These are phyloP conservation scores for Coboldia fuscipes DNA, from an alignment of 1,140 invertebrate genomes.

Conservation along the genomic window DNA sequence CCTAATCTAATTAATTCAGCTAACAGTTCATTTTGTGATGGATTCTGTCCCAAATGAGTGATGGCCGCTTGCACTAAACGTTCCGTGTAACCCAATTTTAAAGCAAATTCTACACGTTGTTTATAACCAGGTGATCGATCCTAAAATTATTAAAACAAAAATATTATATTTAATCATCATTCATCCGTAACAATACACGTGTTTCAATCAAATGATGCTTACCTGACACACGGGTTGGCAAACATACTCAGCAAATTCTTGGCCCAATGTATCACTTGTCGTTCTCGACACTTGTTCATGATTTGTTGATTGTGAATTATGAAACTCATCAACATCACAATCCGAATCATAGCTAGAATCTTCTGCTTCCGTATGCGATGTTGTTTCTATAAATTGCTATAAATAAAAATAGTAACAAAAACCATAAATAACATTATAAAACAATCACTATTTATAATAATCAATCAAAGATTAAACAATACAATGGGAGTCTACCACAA, in stretches of 20 bases:
- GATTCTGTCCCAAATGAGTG: slow-evolving; percentile 58
- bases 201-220: neutral
- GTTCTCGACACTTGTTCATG: slow-evolving; percentile 51
- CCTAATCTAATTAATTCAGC: slow-evolving; percentile 58
- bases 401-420: no score
- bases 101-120: slow-evolving; percentile 48
- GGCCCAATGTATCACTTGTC: slow-evolving; percentile 44
- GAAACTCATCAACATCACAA: slow-evolving; percentile 32
- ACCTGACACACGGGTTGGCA: neutral
- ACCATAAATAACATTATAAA: no score
- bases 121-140: slow-evolving; percentile 6
- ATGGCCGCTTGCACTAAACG: slow-evolving; percentile 61
- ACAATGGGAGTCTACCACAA: no score
- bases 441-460: no score
- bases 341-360: slow-evolving; percentile 60
- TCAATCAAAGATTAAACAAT: no score
- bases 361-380: slow-evolving; percentile 33
- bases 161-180: neutral
- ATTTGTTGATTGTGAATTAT: slow-evolving; percentile 13
- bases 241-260: slow-evolving; percentile 52
- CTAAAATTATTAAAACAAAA: neutral
- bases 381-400: no score
- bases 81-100: slow-evolving; percentile 84
- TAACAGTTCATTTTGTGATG: slow-evolving; percentile 69
- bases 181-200: no score